Evolutionary conservation across 1,140 invertebrate genomes (phyloP).

Genomic region (Patella vulgata): DNA sequence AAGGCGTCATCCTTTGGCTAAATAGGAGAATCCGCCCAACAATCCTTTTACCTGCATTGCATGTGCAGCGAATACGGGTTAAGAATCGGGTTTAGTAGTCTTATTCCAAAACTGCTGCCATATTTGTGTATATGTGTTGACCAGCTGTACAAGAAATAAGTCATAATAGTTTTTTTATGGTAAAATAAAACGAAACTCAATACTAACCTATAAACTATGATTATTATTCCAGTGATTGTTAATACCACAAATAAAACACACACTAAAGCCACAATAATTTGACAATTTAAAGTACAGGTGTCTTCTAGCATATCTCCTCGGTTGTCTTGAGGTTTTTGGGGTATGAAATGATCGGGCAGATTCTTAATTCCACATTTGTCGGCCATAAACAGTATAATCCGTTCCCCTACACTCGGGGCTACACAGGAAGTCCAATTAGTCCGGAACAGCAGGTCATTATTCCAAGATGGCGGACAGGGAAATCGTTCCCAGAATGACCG

Average conservation of each 20-base stretch:
- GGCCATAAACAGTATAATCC: slow-evolving; percentile 7
- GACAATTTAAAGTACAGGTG: slow-evolving; percentile 8
- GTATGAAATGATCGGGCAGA: background rate
- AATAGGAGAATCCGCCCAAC: too few relatives aligned
- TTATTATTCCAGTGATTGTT: background rate
- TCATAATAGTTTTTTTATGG: too few relatives aligned
- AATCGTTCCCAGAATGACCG: slow-evolving; percentile 19
- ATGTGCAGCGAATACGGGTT: too few relatives aligned
- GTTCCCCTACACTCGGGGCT: slow-evolving; percentile 1
- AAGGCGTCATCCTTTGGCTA: too few relatives aligned
- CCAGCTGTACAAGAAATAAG: too few relatives aligned
- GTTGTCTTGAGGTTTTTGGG: too few relatives aligned
- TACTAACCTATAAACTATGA: slow-evolving; percentile 17
- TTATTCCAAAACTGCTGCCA: too few relatives aligned
- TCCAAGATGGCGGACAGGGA: slow-evolving; percentile 23
- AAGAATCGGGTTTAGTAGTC: too few relatives aligned
- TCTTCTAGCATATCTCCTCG: slow-evolving; percentile 1
- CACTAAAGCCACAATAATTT: slow-evolving; percentile 12
- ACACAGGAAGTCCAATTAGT: slow-evolving; percentile 17
- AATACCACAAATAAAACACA: slow-evolving; percentile 10
- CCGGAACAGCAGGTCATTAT: slow-evolving; percentile 17
- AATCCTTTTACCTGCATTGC: too few relatives aligned
- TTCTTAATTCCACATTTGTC: slow-evolving; percentile 12
- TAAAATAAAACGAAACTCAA: too few relatives aligned
- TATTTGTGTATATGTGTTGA: too few relatives aligned